A percentile compares a stretch with the other conserved stretches of the same genome.
phyloP scores from a whole-genome alignment of 2,888 invertebrate species.

The Suillia variegata region DNA sequence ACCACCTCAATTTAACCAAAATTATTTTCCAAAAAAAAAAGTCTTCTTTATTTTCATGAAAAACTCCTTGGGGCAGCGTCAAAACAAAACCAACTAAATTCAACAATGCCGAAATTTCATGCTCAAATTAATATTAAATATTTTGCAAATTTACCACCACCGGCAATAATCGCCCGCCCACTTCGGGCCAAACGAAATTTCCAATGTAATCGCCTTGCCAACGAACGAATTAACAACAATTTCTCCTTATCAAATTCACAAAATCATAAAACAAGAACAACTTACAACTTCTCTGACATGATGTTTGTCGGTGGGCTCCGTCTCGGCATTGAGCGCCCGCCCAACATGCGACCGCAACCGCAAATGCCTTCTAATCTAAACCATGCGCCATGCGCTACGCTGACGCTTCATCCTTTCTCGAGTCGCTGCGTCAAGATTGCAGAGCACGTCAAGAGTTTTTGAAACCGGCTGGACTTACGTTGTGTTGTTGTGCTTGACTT shows the following conservation, averaged over 20 bases:
- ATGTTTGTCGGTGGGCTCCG: too few relatives aligned
- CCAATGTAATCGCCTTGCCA: conserved; percentile 2
- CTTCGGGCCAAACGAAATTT: neutral
- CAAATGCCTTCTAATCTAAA: conserved; percentile 1
- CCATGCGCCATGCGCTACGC: neutral
- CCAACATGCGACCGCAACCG: neutral
- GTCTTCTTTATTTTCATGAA: too few relatives aligned
- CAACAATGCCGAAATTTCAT: conserved; percentile 52
- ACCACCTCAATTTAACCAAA: too few relatives aligned
- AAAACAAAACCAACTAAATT: neutral
- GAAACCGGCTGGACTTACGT: conserved; percentile 30
- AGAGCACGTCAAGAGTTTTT: conserved; percentile 29
- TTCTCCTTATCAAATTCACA: conserved; percentile 42
- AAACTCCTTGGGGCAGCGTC: too few relatives aligned
- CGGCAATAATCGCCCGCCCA: conserved; percentile 3
- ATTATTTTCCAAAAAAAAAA: too few relatives aligned
- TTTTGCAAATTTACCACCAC: conserved; percentile 27
- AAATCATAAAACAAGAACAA: conserved; percentile 47
- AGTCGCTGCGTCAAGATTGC: too few relatives aligned
- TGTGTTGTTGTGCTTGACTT: conserved; percentile 46
- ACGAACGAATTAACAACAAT: too few relatives aligned
- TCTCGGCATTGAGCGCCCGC: neutral
- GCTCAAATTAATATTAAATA: conserved; percentile 54
- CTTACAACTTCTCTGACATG: conserved; percentile 47
- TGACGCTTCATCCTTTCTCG: neutral